Evolutionary conservation across 2,113 vertebrate genomes (phyloP).

Genomic region (Carlito syrichta): DNA sequence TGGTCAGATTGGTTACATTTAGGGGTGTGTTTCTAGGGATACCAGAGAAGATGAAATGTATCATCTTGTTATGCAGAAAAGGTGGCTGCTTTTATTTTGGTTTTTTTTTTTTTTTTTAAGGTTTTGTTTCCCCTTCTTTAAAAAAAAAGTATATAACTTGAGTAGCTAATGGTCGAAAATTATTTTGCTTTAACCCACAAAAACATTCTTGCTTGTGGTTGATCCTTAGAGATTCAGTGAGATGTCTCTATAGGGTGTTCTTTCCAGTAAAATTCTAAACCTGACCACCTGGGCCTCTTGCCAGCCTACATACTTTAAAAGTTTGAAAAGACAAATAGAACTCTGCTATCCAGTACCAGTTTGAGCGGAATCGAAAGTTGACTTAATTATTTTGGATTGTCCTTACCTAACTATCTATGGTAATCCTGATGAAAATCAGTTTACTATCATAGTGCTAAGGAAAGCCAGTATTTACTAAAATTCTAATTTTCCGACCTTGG

Average conservation of each 20-base stretch:
- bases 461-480: background rate
- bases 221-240: slow-evolving; percentile 32
- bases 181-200: slow-evolving; percentile 22
- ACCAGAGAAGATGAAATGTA: background rate
- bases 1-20: background rate
- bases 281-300: slow-evolving; percentile 34
- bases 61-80: background rate
- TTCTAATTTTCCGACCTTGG: background rate
- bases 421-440: background rate
- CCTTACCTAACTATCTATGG: background rate
- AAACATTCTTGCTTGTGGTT: slow-evolving; percentile 20
- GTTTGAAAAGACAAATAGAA: slow-evolving; percentile 51
- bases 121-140: background rate
- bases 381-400: slow-evolving; percentile 1
- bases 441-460: background rate
- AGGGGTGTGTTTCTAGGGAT: background rate
- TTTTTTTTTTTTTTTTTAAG: background rate
- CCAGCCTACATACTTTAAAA: slow-evolving; percentile 45
- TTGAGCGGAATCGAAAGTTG: background rate
- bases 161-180: slow-evolving; percentile 12
- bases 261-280: slow-evolving; percentile 50
- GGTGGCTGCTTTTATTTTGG: background rate
- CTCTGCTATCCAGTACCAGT: background rate
- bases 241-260: slow-evolving; percentile 24
- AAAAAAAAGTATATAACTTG: background rate